Conservation (phyloP, 2,113 vertebrate genomes). For the Brienomyrus brachyistius region DNA sequence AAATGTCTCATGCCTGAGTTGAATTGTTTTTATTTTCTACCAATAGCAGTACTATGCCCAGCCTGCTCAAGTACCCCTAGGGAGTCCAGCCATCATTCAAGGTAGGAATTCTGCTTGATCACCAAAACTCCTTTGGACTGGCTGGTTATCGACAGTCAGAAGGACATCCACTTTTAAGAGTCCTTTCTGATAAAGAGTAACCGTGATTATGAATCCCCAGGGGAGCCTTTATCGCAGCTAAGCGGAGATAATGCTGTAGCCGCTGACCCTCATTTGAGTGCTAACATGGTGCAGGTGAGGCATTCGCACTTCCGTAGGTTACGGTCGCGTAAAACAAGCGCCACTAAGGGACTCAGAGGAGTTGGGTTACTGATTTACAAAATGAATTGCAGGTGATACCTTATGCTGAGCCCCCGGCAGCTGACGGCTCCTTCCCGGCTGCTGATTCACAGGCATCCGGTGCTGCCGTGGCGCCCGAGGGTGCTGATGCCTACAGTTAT, state of each 20-base stretch:
- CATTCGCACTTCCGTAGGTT: too few relatives aligned
- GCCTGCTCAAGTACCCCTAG: slow-evolving; percentile 32
- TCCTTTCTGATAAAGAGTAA: background rate
- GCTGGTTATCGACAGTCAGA: background rate
- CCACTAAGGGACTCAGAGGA: too few relatives aligned
- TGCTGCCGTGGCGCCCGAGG: slow-evolving; percentile 31
- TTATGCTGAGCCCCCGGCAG: slow-evolving; percentile 36
- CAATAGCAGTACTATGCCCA: slow-evolving; percentile 35
- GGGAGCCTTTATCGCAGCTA: slow-evolving; percentile 28
- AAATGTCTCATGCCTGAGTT: background rate
- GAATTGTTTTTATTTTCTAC: background rate
- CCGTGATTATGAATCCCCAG: slow-evolving; percentile 22
- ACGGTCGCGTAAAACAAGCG: background rate
- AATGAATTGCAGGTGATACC: slow-evolving; percentile 23
- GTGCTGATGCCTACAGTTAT: slow-evolving; percentile 41
- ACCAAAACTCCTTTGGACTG: background rate
- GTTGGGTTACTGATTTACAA: background rate
- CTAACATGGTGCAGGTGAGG: slow-evolving; percentile 46
- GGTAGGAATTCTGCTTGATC: slow-evolving; percentile 34
- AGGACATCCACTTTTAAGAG: background rate
- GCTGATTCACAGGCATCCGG: slow-evolving; percentile 30
- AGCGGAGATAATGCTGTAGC: slow-evolving; percentile 26
- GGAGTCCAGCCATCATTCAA: slow-evolving; percentile 38
- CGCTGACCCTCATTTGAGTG: slow-evolving; percentile 25
- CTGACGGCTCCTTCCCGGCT: slow-evolving; percentile 31